These are phyloP conservation scores for Cynocephalus volans DNA, from an alignment of 2,113 vertebrate genomes.

Conservation along the genomic window DNA sequence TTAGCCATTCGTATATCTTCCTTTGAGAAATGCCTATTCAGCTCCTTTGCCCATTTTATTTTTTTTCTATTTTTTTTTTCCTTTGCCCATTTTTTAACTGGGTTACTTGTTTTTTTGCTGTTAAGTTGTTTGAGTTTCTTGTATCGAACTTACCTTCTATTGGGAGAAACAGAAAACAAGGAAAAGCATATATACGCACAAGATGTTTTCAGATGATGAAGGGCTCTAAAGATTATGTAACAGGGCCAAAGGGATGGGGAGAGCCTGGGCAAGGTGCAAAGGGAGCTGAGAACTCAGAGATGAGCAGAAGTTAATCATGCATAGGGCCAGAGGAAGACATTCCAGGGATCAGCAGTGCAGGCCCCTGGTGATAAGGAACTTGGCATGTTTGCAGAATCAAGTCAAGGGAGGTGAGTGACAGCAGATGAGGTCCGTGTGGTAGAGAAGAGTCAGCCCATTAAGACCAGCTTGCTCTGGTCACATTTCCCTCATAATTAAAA, in stretches of 20 bases:
- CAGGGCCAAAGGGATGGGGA: not conserved
- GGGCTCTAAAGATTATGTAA: not conserved
- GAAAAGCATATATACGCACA: not conserved
- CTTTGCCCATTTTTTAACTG: no score
- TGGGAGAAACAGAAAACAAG: not conserved
- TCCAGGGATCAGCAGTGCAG: not conserved
- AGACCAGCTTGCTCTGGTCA: not conserved
- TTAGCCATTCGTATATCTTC: no score
- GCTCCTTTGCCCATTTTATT: no score
- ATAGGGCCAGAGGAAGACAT: not conserved
- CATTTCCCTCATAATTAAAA: slow-evolving; percentile 48
- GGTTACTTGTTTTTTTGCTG: no score
- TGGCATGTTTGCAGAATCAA: not conserved
- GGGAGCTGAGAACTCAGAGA: not conserved
- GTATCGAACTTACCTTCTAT: not conserved
- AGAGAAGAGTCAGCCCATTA: not conserved
- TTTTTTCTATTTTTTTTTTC: no score
- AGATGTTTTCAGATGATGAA: not conserved
- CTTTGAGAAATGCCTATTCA: no score
- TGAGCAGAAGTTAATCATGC: not conserved
- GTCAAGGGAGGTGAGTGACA: not conserved
- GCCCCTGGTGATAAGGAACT: not conserved
- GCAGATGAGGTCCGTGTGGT: not conserved
- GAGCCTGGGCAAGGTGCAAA: not conserved
- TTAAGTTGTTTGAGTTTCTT: no score